phyloP scores from a whole-genome alignment of 1,140 invertebrate species.

The Caerostris darwini region DNA sequence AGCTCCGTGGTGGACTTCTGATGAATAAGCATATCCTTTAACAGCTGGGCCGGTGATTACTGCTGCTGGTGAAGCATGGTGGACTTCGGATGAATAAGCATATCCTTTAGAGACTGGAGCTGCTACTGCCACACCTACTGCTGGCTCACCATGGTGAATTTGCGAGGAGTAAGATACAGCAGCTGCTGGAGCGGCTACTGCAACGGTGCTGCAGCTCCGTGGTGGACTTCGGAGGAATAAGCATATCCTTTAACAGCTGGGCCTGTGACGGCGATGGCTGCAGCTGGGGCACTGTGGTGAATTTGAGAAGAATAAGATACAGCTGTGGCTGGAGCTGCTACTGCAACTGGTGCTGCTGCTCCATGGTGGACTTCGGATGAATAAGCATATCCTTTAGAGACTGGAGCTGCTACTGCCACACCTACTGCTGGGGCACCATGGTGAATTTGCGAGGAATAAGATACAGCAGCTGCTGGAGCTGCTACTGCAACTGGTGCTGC shows the following conservation, averaged over 20 bases:
- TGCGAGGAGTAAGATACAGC: neutral
- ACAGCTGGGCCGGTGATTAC: neutral
- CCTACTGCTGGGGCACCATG: constrained; percentile 49
- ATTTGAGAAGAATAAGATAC: constrained; percentile 51
- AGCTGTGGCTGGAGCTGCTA: neutral
- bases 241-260: constrained; percentile 7
- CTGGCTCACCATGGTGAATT: constrained; percentile 43
- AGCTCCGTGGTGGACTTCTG: constrained; percentile 35
- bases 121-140: neutral
- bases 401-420: neutral
- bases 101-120: constrained; percentile 38
- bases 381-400: constrained; percentile 53
- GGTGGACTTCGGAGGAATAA: constrained; percentile 26
- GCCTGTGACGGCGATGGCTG: neutral
- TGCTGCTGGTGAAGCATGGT: constrained; percentile 31
- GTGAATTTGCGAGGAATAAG: constrained; percentile 60
- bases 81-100: constrained; percentile 56
- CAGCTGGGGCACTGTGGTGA: constrained; percentile 20
- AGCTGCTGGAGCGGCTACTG: neutral
- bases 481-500: constrained; percentile 44
- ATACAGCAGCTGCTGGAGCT: constrained; percentile 9
- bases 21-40: constrained; percentile 60
- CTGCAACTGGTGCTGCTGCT: constrained; percentile 9
- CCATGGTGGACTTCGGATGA: constrained; percentile 58
- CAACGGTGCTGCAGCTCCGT: neutral